Percentiles rank a stretch among this genome's conserved stretches.
Evolutionary conservation across 2,888 invertebrate genomes (phyloP).

Genomic region (Pristionchus arcanus): DNA sequence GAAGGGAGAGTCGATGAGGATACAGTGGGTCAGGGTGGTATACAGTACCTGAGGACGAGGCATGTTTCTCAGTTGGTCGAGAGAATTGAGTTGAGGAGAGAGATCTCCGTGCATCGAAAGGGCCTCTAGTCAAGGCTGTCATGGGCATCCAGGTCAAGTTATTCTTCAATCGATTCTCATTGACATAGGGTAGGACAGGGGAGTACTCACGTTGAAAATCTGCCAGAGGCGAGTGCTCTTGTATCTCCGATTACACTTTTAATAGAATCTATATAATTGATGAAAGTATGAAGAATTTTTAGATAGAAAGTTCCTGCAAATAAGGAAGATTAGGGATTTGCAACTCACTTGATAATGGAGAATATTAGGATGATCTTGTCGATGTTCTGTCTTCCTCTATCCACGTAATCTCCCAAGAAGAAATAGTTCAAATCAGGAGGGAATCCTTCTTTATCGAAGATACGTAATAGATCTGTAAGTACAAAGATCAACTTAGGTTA

Average conservation of each 20-base stretch:
- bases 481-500: no score
- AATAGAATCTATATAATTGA: slow-evolving; percentile 75
- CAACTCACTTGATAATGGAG: slow-evolving; percentile 67
- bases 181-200: background rate
- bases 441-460: slow-evolving; percentile 76
- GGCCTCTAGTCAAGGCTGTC: slow-evolving; percentile 71
- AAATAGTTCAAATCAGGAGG: slow-evolving; percentile 74
- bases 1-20: background rate
- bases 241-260: slow-evolving; percentile 73
- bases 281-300: slow-evolving; percentile 77
- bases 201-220: slow-evolving; percentile 66
- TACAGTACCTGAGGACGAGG: slow-evolving; percentile 62
- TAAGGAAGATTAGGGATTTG: slow-evolving; percentile 10
- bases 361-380: slow-evolving; percentile 76
- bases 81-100: slow-evolving; percentile 67
- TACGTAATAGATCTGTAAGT: slow-evolving; percentile 73
- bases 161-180: slow-evolving; percentile 59
- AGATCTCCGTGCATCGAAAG: slow-evolving; percentile 77
- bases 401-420: slow-evolving; percentile 76
- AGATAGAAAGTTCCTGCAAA: slow-evolving; percentile 66
- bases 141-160: slow-evolving; percentile 77
- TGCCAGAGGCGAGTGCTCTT: slow-evolving; percentile 69
- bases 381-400: slow-evolving; percentile 75
- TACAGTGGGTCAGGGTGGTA: slow-evolving; percentile 58
- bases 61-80: slow-evolving; percentile 72